Evolutionary conservation across 2,797 vertebrate genomes (phyloP).

Genomic region (Cygnus olor): DNA sequence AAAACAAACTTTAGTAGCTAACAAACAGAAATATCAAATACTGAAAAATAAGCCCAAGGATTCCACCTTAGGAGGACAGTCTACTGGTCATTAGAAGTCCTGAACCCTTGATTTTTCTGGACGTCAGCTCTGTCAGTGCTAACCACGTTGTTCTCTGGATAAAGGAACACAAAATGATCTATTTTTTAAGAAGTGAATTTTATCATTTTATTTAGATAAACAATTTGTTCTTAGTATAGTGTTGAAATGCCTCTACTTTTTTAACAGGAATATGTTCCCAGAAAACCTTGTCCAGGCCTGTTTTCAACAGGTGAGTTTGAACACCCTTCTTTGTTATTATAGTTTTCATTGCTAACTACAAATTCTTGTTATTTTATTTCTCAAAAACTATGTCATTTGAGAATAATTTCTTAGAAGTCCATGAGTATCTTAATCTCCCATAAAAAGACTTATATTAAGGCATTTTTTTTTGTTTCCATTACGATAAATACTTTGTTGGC

Average conservation of each 20-base stretch:
- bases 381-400: background rate
- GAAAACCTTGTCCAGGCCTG: conserved; percentile 98
- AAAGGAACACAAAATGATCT: background rate
- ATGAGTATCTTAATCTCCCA: background rate
- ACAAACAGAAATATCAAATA: background rate
- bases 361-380: background rate
- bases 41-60: background rate
- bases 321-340: background rate
- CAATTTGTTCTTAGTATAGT: background rate
- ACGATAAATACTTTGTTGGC: background rate
- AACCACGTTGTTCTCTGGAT: background rate
- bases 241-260: conserved; percentile 41
- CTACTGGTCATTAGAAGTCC: rapidly evolving
- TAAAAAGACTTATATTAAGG: background rate
- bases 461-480: background rate
- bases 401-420: background rate
- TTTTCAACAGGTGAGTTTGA: conserved; percentile 92
- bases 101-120: background rate
- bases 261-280: conserved; percentile 96
- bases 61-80: background rate
- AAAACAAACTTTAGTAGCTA: background rate
- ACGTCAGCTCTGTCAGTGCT: background rate
- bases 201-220: background rate
- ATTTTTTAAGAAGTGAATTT: background rate
- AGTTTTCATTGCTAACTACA: background rate